Base-by-base conservation (phyloP, 2,888 invertebrate genomes). In the Dicroscelio sp. region DNA sequence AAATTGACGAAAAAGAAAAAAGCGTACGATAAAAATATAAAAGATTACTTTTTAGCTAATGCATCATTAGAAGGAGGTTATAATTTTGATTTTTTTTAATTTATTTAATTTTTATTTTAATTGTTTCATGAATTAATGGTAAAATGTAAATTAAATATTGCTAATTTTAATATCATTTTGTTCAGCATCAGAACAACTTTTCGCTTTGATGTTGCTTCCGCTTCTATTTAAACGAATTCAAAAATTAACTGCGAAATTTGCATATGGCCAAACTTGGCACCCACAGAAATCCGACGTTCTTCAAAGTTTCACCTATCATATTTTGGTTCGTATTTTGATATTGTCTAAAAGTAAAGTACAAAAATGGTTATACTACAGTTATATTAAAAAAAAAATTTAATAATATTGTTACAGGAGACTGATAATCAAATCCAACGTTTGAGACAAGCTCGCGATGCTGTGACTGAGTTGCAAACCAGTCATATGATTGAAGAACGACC, bases 181-280 rank as follows among this genome's bases (percentile, higher is more conserved):
- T 71, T 71, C 23, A 71, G 71, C 48, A 5, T 48, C 27, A 10
- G 30, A 71, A 48, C 43, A 71, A 27, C 20, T 71, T 48, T 48
- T 71, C 14, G 71, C 71, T 4, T 71, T 71, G 20, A 48, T 71
- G 48, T 71, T 71, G n/a, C 48, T 43, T 48, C 71, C 71, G 5
- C 35, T 48, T 71, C 48, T 71, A 30, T 71, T 71, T 48, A 71
- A 71, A 48, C 25, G 20, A 48, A 48, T 71, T 4, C 48, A 48
- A 27, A 71, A 71, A 48, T n/a, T 71, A 14, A 48, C 71, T n/a
- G 30, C 14, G 20, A 71, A 71, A 48, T 71, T 48, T 12, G 2
- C 27, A 20, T 71, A 27, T 71, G 71, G 71, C 2, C 8, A 48
- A 6, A 10, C 71, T 14, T 71, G 71, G 71, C 48, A 71, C 20